Conservation (phyloP, 2,797 vertebrate genomes). For the Tapera naevia region DNA sequence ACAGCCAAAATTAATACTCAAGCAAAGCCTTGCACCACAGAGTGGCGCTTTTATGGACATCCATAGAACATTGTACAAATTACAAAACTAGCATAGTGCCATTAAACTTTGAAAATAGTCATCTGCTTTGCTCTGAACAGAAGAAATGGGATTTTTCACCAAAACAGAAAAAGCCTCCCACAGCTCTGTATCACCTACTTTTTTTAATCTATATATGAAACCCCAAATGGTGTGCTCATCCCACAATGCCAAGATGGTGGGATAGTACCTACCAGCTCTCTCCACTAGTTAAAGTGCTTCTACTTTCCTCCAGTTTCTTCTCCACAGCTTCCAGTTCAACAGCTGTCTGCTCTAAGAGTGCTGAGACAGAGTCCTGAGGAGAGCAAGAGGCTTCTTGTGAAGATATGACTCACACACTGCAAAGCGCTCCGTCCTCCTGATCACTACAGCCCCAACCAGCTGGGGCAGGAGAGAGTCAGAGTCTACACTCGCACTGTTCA, state of each 20-base stretch:
- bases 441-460: neutral
- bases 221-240: neutral
- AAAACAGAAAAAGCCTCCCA: neutral
- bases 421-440: neutral
- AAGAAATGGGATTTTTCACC: neutral
- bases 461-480: neutral
- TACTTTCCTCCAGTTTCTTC: conserved; percentile 73
- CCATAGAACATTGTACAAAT: neutral
- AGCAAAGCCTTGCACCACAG: neutral
- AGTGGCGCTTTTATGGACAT: neutral
- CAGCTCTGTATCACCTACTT: neutral
- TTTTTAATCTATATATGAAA: neutral
- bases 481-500: neutral
- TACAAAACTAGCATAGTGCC: neutral
- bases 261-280: conserved; percentile 83
- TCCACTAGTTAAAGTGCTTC: conserved; percentile 67
- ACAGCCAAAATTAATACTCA: neutral
- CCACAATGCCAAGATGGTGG: neutral
- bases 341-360: conserved; percentile 77
- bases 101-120: neutral
- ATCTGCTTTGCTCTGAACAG: conserved; percentile 8
- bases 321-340: conserved; percentile 79
- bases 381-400: conserved; percentile 20
- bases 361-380: conserved; percentile 80
- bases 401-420: neutral